Evolutionary conservation across 2,797 vertebrate genomes (phyloP).

Genomic region (Graptemys geographica): DNA sequence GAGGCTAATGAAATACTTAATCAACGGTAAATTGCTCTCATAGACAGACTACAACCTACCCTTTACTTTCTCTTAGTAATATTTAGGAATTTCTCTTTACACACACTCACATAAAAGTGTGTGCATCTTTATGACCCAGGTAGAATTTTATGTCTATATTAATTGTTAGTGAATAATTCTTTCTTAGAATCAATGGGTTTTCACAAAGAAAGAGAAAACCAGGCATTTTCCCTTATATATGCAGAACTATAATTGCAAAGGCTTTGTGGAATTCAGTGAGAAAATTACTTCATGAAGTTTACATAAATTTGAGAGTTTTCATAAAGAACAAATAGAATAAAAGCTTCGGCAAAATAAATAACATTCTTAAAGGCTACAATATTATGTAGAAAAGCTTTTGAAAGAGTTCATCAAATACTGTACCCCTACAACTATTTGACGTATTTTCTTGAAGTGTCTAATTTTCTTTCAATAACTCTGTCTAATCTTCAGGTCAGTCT

Average conservation of each 20-base stretch:
- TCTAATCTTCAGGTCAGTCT: conserved; percentile 32
- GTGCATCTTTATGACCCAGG: neutral
- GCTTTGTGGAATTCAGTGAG: neutral
- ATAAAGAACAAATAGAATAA: neutral
- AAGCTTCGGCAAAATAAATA: conserved; percentile 28
- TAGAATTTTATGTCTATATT: neutral
- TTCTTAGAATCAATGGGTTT: neutral
- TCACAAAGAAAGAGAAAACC: neutral
- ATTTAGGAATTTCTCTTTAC: neutral
- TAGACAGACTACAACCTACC: neutral
- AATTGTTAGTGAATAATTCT: neutral
- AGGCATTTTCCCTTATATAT: neutral
- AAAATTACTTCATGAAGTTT: neutral
- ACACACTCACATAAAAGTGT: neutral
- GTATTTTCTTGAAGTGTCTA: conserved; percentile 33
- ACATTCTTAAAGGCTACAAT: neutral
- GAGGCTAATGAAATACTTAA: conserved; percentile 21
- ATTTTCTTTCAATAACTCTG: conserved; percentile 31
- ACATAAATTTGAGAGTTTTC: neutral
- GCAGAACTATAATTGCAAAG: neutral
- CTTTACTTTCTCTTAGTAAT: neutral
- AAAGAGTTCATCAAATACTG: neutral
- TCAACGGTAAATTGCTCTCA: neutral
- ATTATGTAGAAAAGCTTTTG: conserved; percentile 7
- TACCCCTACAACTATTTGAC: conserved; percentile 1